Evolutionary conservation across 2,797 vertebrate genomes (phyloP), one percentile per base, ranked within the genome.

Genomic region (Mus spretus): DNA sequence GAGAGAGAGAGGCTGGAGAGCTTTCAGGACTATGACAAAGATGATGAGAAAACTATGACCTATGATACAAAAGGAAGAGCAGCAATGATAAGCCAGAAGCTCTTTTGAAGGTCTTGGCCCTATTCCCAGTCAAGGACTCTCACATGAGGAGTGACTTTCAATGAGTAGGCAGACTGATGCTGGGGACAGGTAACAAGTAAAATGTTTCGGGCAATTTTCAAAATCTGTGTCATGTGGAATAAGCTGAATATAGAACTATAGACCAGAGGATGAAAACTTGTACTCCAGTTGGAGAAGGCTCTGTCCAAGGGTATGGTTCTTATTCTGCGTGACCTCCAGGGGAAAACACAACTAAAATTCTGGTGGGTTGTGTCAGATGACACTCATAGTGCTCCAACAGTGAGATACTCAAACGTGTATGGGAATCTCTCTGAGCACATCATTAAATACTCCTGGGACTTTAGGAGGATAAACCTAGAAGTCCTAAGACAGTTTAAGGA

Each of bases 21-120:
- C 34, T 90, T 84, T 87, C 67, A 74, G 26, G 24, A 65, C 12
- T 70, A 1, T 90, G 63, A 87, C 15, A 59, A 89, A 55, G 63
- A 87, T 55, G 81, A 83, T 75, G 53, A 44, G 50, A 53, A 37
- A 37, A 83, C 20, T 78, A 28, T 93, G 40, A 96, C 63, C 34
- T 91, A 65, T 77, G 75, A 6, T 83, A 92, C 31, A 44, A 82
- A 26, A 95, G 67, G 65, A 94, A 94, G 7, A 85, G 4, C 31
- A 81, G 10, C 86, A 83, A 44, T 89, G 77, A 40, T 26, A 83
- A 74, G 12, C 22, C n/a, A 63, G 34, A 72, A 78, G 37, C 70
- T 31, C 40, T 34, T 53, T 37, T 28, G 31, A 86, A 82, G 3
- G 6, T 70, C 50, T 79, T 14, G 17, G 4, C 2, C 1, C 22